Evolutionary conservation across 2,888 invertebrate genomes (phyloP), one percentile per base, ranked within the genome.

Genomic region (Nasonovia ribisnigri): DNA sequence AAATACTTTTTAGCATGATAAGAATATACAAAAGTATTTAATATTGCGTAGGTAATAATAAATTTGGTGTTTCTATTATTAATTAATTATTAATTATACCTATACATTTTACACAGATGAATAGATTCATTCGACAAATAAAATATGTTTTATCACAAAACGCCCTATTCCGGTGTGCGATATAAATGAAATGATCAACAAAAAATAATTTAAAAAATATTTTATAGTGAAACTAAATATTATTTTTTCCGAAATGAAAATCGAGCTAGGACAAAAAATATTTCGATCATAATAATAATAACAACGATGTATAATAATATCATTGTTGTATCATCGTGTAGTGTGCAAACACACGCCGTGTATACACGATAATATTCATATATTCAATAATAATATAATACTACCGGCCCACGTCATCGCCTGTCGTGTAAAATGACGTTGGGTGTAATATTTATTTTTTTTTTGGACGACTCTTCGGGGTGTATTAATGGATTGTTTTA

Each of bases 401-500:
- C 36, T 77, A 36, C 77, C 36, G 77, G 20, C 77, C 77, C 77
- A 36, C 36, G 20, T 77, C 20, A 20, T 8, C 77, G 36, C 20
- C 20, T 36, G 20, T 77, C 36, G 77, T 36, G 36, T 77, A 77
- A 77, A 20, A 77, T 42, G 36, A 77, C 36, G 20, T 77, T 20
- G 36, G 20, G 5, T 36, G 36, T 24, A 20, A 36, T 77, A n/a
- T n/a, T n/a, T n/a, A n/a, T n/a, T 5, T 77, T 36, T 36, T 77
- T 57, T 54, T 54, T 54, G 16, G 51, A 77, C 36, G 20, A 77
- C 20, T 36, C 20, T 36, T 42, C 36, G 36, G 36, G 16, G 36
- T 77, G 8, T 77, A 92, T 92, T 92, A 92, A 92, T 92, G 92
- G 92, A 92, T 92, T 92, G 87, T 92, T 92, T 94, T 26, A 29